Conservation (phyloP, 2,888 invertebrate genomes). For the Amiota minor region DNA sequence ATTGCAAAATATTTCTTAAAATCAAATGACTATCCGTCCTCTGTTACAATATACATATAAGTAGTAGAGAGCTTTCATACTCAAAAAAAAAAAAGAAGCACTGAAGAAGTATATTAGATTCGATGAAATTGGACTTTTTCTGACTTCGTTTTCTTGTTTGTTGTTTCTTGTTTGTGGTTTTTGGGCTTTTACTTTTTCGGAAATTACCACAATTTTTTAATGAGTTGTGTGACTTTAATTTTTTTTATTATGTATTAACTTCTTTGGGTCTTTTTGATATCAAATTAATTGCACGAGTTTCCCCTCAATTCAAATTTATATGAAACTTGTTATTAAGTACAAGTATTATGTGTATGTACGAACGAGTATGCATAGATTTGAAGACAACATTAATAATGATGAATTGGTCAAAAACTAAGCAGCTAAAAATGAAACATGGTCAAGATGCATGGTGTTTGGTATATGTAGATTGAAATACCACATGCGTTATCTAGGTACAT, state of each 20-base stretch:
- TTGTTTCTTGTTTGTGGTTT: too few relatives aligned
- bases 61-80: too few relatives aligned
- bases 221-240: constrained; percentile 13
- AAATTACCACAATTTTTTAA: constrained; percentile 2
- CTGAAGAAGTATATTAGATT: too few relatives aligned
- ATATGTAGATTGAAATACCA: not conserved
- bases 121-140: not conserved
- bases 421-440: not conserved
- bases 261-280: not conserved
- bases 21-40: too few relatives aligned
- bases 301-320: not conserved
- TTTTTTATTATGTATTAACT: constrained; percentile 17
- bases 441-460: not conserved
- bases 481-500: too few relatives aligned
- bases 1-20: too few relatives aligned
- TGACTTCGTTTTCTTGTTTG: not conserved
- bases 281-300: constrained; percentile 15
- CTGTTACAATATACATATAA: too few relatives aligned
- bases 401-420: not conserved
- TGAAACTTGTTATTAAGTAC: constrained; percentile 4
- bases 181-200: not conserved
- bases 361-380: not conserved
- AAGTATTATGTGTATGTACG: not conserved
- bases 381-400: not conserved
- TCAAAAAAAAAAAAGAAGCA: too few relatives aligned